Conservation (phyloP, 2,113 vertebrate species). For the Melospiza georgiana region DNA sequence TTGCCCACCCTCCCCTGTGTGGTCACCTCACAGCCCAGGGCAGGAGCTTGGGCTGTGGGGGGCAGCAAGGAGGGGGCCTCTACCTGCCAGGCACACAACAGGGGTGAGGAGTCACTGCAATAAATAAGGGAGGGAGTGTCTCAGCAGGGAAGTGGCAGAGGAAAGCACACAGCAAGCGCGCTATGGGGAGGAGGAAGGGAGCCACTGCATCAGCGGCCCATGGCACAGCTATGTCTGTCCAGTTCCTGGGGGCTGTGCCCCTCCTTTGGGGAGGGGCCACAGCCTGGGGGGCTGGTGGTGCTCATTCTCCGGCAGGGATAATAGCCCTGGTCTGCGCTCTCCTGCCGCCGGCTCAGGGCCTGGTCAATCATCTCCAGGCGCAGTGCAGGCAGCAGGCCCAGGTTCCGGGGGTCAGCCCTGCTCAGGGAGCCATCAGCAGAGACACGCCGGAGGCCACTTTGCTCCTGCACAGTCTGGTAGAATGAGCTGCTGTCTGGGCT, state of each 20-base stretch:
- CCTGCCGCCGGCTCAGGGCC: conserved; percentile 6
- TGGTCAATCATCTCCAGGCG: conserved; percentile 70
- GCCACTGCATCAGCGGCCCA: background rate
- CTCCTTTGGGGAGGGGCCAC: conserved; percentile 18
- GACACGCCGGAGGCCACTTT: background rate
- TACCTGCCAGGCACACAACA: background rate
- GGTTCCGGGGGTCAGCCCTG: conserved; percentile 64
- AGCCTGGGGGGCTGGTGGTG: conserved; percentile 4
- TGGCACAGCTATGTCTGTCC: background rate
- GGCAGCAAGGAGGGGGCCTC: background rate
- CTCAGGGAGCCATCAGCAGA: conserved; percentile 44
- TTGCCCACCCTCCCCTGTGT: background rate
- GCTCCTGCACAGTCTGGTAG: conserved; percentile 59
- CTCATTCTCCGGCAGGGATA: background rate
- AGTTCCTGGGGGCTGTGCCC: background rate
- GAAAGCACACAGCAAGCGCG: background rate
- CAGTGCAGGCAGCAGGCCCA: conserved; percentile 70
- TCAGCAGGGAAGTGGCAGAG: background rate
- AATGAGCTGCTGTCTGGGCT: conserved; percentile 59
- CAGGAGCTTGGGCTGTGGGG: background rate
- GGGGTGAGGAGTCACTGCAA: background rate
- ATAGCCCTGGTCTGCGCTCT: background rate
- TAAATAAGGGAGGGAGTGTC: conserved; percentile 20
- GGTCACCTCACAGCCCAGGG: background rate
- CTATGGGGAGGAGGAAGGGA: background rate